Evolutionary conservation across 2,888 invertebrate species (phyloP).

Genomic region (Drosophila paracracens): DNA sequence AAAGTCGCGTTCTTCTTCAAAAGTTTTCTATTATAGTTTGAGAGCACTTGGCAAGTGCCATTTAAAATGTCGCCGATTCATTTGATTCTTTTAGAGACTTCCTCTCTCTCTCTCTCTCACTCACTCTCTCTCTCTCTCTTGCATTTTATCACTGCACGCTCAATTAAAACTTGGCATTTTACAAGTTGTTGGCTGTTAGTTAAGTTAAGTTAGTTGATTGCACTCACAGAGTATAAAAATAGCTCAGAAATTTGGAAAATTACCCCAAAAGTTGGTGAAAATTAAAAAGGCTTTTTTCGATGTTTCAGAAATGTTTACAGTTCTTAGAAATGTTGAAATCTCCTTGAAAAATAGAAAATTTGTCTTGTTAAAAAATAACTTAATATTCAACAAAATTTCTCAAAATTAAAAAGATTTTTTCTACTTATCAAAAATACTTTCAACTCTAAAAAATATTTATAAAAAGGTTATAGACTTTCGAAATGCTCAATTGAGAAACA

Average conservation of each 20-base stretch:
- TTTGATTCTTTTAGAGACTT: constrained; percentile 10
- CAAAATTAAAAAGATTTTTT: neutral
- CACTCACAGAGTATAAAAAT: neutral
- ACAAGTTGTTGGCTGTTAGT: neutral
- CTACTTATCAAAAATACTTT: neutral
- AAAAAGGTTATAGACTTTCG: neutral
- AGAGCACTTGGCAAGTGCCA: constrained; percentile 49
- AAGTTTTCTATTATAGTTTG: constrained; percentile 65
- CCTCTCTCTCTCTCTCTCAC: neutral
- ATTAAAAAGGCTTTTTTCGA: neutral
- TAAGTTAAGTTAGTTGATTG: neutral
- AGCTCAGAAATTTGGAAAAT: neutral
- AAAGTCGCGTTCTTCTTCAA: constrained; percentile 44
- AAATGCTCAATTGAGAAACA: neutral
- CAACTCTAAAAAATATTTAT: neutral
- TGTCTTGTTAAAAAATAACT: neutral
- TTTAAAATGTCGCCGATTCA: constrained; percentile 42
- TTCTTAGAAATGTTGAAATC: too few species aligned
- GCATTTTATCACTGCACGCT: constrained; percentile 29
- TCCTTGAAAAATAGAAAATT: too few species aligned
- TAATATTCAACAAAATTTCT: neutral
- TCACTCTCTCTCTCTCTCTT: neutral
- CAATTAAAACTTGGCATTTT: constrained; percentile 45
- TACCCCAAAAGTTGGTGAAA: neutral
- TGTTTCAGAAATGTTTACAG: too few species aligned